Base-by-base conservation (phyloP, 2,113 vertebrate species). In the Typhlomys cinereus region DNA sequence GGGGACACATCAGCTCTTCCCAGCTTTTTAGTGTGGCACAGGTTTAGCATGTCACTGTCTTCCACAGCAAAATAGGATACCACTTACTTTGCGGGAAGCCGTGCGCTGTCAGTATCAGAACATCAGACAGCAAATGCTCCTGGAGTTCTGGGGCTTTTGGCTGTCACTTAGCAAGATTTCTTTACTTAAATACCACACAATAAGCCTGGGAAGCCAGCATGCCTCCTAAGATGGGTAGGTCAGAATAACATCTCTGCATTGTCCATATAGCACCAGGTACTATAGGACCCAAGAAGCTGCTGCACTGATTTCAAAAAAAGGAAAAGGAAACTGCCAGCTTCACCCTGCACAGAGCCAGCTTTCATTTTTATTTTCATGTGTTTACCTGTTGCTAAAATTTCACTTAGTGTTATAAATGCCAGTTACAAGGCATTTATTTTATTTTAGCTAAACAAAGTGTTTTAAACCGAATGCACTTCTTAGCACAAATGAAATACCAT, bases 371-470 rank as follows among this genome's bases (percentile, higher is more conserved):
- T 88, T 93, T 78, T 54, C 27, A 84, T 64, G 39, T 84, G 64
- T 36, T 95, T 88, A 87, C 79, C 75, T 86, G 39, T 71, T 85
- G 46, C 39, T 85, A 48, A 85, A 81, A 70, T 81, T 82, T 90
- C 54, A 70, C 48, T 61, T 48, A 29, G 48, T 46, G 57, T 36
- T 21, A 73, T 25, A 89, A 75, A 62, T 21, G 62, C 73, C 80
- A 88, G 84, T 76, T 87, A 83, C 34, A 67, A 79, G 78, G 34
- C 48, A 86, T 67, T n/a, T n/a, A n/a, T n/a, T n/a, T n/a, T n/a
- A n/a, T n/a, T 91, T 79, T 80, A 41, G 74, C 52, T 57, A 81
- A 83, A 86, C 61, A 67, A 31, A 36, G 46, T 27, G 86, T 74
- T 93, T 34, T 84, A 50, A 90, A 20, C 20, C n/a, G 36, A 52